A percentile compares a stretch with the other conserved stretches of the same genome.
Evolutionary conservation across 2,113 vertebrate genomes (phyloP).

Genomic region (Drymodes brunneopygia): DNA sequence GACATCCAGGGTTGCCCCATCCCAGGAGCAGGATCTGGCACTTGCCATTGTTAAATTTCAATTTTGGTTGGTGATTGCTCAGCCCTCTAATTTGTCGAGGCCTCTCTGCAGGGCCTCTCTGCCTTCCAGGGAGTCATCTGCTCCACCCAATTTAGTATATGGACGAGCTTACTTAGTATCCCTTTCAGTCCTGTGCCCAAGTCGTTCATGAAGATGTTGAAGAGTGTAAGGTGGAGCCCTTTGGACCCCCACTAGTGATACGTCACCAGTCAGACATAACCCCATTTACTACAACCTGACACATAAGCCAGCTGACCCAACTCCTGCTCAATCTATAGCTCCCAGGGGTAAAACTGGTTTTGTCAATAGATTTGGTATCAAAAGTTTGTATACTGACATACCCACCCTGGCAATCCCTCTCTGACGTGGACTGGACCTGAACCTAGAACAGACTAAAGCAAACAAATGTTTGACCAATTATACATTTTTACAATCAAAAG

Average conservation of each 20-base stretch:
- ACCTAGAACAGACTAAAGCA: not conserved
- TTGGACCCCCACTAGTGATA: not conserved
- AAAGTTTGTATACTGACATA: not conserved
- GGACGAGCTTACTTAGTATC: not conserved
- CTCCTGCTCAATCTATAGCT: not conserved
- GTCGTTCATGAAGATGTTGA: not conserved
- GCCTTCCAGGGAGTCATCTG: too few relatives aligned
- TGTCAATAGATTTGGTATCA: not conserved
- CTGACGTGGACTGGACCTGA: not conserved
- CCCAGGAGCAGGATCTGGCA: not conserved
- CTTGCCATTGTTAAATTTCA: not conserved
- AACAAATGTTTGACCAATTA: not conserved
- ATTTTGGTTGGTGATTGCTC: too few relatives aligned
- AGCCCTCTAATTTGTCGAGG: fast-evolving
- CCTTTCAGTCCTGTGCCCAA: not conserved
- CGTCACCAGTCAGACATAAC: not conserved
- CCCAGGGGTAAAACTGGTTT: not conserved
- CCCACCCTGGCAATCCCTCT: not conserved
- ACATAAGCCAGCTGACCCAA: not conserved
- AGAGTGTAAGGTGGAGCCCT: not conserved
- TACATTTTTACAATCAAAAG: not conserved
- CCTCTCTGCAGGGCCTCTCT: not conserved
- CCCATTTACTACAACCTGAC: not conserved
- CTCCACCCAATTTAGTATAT: not conserved
- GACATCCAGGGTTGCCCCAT: not conserved